Conservation (phyloP, 2,797 vertebrate genomes). For the Gouania willdenowi region DNA sequence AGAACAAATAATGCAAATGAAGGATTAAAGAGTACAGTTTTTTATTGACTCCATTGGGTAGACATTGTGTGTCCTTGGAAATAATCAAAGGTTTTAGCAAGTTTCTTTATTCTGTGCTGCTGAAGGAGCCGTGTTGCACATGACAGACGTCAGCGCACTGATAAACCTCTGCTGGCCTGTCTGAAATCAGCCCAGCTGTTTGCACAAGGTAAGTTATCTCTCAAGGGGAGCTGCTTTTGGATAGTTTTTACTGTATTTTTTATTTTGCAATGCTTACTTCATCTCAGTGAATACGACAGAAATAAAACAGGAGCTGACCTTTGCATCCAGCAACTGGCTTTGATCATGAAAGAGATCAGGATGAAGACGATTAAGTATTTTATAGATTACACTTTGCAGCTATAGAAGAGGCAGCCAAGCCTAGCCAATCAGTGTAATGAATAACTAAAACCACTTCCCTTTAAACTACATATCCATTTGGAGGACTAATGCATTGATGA, state of each 20-base stretch:
- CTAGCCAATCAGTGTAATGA: slow-evolving; percentile 43
- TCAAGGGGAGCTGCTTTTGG: slow-evolving; percentile 19
- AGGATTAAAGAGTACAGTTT: too few relatives aligned
- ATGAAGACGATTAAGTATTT: slow-evolving; percentile 66
- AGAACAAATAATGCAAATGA: too few relatives aligned
- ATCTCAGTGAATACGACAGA: slow-evolving; percentile 29
- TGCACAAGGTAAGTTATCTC: slow-evolving; percentile 32
- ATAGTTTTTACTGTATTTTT: slow-evolving; percentile 35
- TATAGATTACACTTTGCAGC: slow-evolving; percentile 63
- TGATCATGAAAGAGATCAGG: slow-evolving; percentile 48
- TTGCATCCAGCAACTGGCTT: slow-evolving; percentile 50
- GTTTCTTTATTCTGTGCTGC: slow-evolving; percentile 15
- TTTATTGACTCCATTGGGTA: too few relatives aligned
- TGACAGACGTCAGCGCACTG: slow-evolving; percentile 17
- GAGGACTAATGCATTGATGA: slow-evolving; percentile 24
- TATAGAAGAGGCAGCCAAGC: slow-evolving; percentile 53
- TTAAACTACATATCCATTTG: slow-evolving; percentile 35
- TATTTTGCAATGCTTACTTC: slow-evolving; percentile 5
- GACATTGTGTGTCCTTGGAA: too few relatives aligned
- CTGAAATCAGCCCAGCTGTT: slow-evolving; percentile 52
- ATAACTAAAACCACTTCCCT: slow-evolving; percentile 41
- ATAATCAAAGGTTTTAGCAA: too few relatives aligned
- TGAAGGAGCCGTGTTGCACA: slow-evolving; percentile 24
- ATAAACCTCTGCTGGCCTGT: slow-evolving; percentile 45
- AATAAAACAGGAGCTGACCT: slow-evolving; percentile 56